A percentile compares a stretch with the other conserved stretches of the same genome.
Conservation (phyloP, 1,140 invertebrate species). For the Plutomurus gul region DNA sequence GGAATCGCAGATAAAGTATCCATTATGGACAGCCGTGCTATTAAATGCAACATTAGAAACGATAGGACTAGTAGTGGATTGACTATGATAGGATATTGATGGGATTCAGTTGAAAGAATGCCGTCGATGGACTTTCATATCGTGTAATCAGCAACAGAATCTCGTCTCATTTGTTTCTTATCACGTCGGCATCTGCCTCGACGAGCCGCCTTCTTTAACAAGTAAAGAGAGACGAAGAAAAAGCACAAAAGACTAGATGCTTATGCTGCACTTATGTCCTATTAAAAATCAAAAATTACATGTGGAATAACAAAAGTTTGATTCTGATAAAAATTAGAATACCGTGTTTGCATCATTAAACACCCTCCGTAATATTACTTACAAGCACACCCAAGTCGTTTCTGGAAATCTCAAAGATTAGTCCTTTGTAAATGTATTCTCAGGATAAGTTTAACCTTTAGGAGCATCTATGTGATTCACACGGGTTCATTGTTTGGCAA, state of each 20-base stretch:
- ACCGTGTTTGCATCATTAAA: too few species aligned
- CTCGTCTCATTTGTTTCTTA: slow-evolving; percentile 48
- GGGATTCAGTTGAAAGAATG: slow-evolving; percentile 32
- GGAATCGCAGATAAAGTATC: slow-evolving; percentile 19
- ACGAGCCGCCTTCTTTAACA: slow-evolving; percentile 16
- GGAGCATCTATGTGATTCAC: too few species aligned
- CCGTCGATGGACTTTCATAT: slow-evolving; percentile 42
- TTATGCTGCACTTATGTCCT: slow-evolving; percentile 13
- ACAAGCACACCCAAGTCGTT: too few species aligned
- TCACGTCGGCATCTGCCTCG: slow-evolving; percentile 42
- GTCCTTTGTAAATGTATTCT: too few species aligned
- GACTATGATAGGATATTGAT: slow-evolving; percentile 31
- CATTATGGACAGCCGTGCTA: slow-evolving; percentile 1
- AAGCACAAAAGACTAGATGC: background rate
- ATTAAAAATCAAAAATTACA: slow-evolving; percentile 1
- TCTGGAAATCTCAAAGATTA: too few species aligned
- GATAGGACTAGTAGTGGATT: slow-evolving; percentile 24
- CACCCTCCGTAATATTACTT: too few species aligned
- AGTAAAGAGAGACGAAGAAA: slow-evolving; percentile 1
- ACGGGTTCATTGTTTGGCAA: too few species aligned
- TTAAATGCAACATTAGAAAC: slow-evolving; percentile 15
- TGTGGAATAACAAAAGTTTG: background rate
- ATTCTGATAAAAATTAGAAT: background rate
- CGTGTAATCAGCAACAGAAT: slow-evolving; percentile 36
- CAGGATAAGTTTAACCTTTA: too few species aligned